These are phyloP conservation scores for Turritopsis dohrnii DNA, from an alignment of 30 jellyfish, hydroid and myxozoan species.

Conservation along the genomic window DNA sequence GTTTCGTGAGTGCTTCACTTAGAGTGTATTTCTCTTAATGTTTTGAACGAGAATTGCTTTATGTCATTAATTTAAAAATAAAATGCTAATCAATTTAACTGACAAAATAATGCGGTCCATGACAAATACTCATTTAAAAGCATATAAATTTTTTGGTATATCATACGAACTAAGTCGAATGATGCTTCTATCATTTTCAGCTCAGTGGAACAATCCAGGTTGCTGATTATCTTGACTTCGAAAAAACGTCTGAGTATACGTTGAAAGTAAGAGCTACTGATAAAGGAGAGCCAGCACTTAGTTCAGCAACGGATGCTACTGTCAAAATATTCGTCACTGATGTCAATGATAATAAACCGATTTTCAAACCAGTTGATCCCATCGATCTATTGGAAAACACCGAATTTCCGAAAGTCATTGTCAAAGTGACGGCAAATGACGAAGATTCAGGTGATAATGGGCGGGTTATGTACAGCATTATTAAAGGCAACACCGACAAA, in stretches of 20 bases:
- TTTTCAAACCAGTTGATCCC: conserved; percentile 9
- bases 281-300: neutral
- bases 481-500: conserved; percentile 15
- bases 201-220: conserved; percentile 1
- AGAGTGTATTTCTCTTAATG: too few species aligned
- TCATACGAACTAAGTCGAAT: too few species aligned
- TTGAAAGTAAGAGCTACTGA: conserved; percentile 17
- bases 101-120: too few species aligned
- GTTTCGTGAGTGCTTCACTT: too few species aligned
- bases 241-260: neutral
- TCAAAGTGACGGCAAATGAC: conserved; percentile 26
- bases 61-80: too few species aligned
- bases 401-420: conserved; percentile 1
- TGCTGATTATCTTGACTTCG: conserved; percentile 8
- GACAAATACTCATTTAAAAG: too few species aligned
- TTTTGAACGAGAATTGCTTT: too few species aligned
- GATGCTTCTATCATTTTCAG: neutral
- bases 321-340: conserved; percentile 6
- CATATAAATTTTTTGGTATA: too few species aligned
- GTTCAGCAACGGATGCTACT: conserved; percentile 11
- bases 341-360: conserved; percentile 10
- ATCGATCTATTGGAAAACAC: neutral
- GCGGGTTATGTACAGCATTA: neutral
- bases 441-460: conserved; percentile 40
- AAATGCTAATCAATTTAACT: too few species aligned